A percentile compares a stretch with the other conserved stretches of the same genome.
phyloP scores from a whole-genome alignment of 2,113 vertebrate genomes.

The Gnathonemus echidnorhynchus region DNA sequence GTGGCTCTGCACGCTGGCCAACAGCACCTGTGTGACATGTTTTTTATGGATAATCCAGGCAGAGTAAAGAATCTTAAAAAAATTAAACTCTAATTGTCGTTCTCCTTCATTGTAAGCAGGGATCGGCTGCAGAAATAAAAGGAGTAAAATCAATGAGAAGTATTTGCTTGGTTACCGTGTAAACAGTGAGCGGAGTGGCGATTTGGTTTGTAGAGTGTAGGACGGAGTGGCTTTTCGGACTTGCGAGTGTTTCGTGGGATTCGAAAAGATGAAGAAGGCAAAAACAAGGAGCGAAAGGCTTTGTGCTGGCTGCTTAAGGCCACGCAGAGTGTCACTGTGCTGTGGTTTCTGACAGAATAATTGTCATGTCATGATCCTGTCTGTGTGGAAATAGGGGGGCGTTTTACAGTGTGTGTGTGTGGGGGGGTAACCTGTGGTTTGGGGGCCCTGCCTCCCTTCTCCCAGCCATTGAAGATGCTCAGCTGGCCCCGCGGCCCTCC shows the following conservation, averaged over 20 bases:
- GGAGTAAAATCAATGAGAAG: constrained; percentile 32
- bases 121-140: constrained; percentile 11
- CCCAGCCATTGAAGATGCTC: constrained; percentile 54
- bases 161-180: constrained; percentile 38
- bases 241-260: background rate
- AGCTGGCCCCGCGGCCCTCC: constrained; percentile 53
- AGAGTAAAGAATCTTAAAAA: constrained; percentile 10
- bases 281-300: background rate
- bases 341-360: constrained; percentile 40
- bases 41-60: background rate
- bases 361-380: constrained; percentile 28
- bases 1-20: background rate
- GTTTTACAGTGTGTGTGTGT: background rate
- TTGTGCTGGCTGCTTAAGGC: constrained; percentile 4
- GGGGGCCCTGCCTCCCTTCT: constrained; percentile 49
- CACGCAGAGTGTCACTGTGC: background rate
- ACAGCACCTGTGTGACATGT: background rate
- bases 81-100: constrained; percentile 25
- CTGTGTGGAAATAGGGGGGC: constrained; percentile 23
- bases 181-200: constrained; percentile 30
- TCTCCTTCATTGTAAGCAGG: constrained; percentile 22
- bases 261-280: background rate
- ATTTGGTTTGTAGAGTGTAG: constrained; percentile 16
- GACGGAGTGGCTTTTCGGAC: background rate
- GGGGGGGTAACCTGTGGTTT: constrained; percentile 18